These are phyloP conservation scores for Flexamia atlantica DNA, from an alignment of 2,888 invertebrate genomes.

Conservation along the genomic window DNA sequence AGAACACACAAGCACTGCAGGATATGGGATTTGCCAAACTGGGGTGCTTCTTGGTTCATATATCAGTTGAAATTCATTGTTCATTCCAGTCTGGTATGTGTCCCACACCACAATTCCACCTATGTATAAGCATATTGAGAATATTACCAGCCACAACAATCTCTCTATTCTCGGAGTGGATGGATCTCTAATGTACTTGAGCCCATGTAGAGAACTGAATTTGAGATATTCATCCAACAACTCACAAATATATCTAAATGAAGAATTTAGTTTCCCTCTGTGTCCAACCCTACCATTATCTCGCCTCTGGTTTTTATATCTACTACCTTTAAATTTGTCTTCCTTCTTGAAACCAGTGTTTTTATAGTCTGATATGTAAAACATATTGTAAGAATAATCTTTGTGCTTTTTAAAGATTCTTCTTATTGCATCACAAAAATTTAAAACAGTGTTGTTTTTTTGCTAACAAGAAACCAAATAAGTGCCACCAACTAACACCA, in stretches of 20 bases:
- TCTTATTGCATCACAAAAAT: no score
- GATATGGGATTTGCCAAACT: slow-evolving; percentile 39
- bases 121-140: not conserved
- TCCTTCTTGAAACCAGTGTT: not conserved
- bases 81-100: not conserved
- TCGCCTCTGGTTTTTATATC: not conserved
- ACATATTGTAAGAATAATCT: not conserved
- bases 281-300: not conserved
- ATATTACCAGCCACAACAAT: slow-evolving; percentile 27
- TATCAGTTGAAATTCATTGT: slow-evolving; percentile 12
- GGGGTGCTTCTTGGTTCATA: not conserved
- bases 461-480: no score
- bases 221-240: slow-evolving; percentile 33
- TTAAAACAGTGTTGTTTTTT: no score
- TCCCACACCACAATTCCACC: not conserved
- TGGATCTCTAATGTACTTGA: slow-evolving; percentile 15
- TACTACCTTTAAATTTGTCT: not conserved
- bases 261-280: not conserved
- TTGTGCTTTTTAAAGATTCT: no score
- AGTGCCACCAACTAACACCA: no score
- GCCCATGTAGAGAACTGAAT: slow-evolving; percentile 26
- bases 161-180: not conserved
- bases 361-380: not conserved
- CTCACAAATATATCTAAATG: not conserved
- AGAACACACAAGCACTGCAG: slow-evolving; percentile 28